Conservation (phyloP, 2,888 invertebrate genomes). For the Dynastes tityus region DNA sequence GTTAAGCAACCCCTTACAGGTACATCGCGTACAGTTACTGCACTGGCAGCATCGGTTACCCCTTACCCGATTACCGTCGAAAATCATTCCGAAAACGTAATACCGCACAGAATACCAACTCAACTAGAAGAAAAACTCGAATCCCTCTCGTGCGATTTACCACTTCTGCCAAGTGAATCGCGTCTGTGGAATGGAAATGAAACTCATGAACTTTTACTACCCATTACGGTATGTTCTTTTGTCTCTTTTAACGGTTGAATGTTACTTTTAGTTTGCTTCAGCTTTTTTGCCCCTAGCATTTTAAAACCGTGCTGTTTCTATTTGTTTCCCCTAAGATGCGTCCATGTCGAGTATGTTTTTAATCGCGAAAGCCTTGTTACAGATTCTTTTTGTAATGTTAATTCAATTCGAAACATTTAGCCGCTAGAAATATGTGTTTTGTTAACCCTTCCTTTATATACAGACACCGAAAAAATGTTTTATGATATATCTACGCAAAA, state of each 20-base stretch:
- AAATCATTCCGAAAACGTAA: constrained; percentile 46
- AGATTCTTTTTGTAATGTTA: background rate
- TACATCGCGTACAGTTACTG: constrained; percentile 10
- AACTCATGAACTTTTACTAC: constrained; percentile 80
- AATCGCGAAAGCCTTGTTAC: background rate
- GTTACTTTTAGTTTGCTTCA: constrained; percentile 10
- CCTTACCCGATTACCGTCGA: constrained; percentile 34
- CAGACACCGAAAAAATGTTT: too few relatives aligned
- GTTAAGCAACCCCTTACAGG: constrained; percentile 22
- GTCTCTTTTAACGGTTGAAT: constrained; percentile 20
- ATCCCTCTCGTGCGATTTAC: constrained; percentile 78
- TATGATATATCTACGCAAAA: too few relatives aligned
- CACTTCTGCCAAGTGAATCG: constrained; percentile 77
- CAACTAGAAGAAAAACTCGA: constrained; percentile 77
- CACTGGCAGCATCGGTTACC: constrained; percentile 28
- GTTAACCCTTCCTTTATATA: too few relatives aligned
- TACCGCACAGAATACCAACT: constrained; percentile 68
- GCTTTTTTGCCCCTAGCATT: background rate
- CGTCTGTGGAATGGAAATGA: constrained; percentile 82
- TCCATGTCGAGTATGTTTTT: too few relatives aligned
- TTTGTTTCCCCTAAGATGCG: background rate
- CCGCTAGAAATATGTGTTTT: too few relatives aligned
- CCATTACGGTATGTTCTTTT: constrained; percentile 76
- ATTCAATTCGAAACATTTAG: background rate
- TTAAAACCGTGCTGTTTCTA: background rate